These are phyloP conservation scores for Drosophila helvetica DNA, from an alignment of 2,888 invertebrate species.

Conservation along the genomic window DNA sequence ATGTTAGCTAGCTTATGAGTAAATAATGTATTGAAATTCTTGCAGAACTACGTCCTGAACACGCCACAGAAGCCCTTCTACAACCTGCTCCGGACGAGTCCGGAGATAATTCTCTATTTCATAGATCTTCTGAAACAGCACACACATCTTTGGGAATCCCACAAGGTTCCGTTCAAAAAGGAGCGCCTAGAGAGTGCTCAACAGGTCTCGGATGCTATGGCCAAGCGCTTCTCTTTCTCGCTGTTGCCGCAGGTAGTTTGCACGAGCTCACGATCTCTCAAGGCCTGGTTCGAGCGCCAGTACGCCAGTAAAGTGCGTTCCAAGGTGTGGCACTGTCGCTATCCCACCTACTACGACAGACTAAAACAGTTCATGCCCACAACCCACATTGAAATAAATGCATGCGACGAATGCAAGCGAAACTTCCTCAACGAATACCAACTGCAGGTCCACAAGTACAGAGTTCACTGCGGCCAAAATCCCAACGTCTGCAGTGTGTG, in stretches of 20 bases:
- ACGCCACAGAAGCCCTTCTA: conserved; percentile 41
- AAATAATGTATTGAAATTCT: background rate
- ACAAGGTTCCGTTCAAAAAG: conserved; percentile 8
- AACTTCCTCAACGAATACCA: conserved; percentile 42
- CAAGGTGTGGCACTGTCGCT: conserved; percentile 15
- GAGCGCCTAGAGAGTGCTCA: conserved; percentile 32
- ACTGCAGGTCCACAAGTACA: conserved; percentile 43
- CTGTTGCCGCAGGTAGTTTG: conserved; percentile 22
- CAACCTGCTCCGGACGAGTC: conserved; percentile 36
- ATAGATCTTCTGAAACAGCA: conserved; percentile 39
- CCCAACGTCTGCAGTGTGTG: conserved; percentile 48
- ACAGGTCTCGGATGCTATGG: conserved; percentile 22
- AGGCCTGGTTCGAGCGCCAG: conserved; percentile 49
- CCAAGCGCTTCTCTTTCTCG: conserved; percentile 15
- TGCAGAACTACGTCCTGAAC: conserved; percentile 12
- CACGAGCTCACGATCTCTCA: conserved; percentile 32
- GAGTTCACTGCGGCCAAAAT: conserved; percentile 29
- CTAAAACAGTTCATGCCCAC: conserved; percentile 47
- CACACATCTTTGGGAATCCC: conserved; percentile 36
- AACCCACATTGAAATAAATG: conserved; percentile 19
- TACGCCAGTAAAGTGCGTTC: conserved; percentile 25
- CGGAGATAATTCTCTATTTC: conserved; percentile 39
- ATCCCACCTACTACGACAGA: conserved; percentile 35
- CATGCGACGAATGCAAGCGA: conserved; percentile 44
- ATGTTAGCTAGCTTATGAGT: background rate